phyloP scores from a whole-genome alignment of 1,140 invertebrate genomes.

The Cataglyphis hispanica region DNA sequence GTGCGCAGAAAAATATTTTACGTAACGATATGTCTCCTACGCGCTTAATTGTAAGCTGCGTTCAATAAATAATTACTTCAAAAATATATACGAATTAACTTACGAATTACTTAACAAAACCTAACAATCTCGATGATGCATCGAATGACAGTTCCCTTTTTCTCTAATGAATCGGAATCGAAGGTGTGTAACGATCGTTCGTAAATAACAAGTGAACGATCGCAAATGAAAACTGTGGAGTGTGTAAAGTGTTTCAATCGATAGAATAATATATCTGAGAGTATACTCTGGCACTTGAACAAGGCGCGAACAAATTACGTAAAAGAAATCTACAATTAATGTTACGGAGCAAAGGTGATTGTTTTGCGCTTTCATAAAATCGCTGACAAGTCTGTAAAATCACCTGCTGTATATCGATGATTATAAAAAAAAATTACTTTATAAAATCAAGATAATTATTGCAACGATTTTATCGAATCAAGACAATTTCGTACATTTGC shows the following conservation, averaged over 20 bases:
- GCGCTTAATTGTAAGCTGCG: constrained; percentile 19
- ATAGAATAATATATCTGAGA: not conserved
- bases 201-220: not conserved
- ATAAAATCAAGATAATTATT: not conserved
- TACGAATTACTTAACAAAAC: constrained; percentile 34
- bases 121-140: constrained; percentile 15
- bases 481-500: not conserved
- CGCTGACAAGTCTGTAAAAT: not conserved
- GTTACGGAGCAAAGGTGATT: constrained; percentile 22
- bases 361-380: not conserved
- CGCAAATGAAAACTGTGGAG: not conserved
- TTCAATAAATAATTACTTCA: constrained; percentile 50
- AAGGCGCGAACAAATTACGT: constrained; percentile 7
- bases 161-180: not conserved
- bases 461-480: not conserved
- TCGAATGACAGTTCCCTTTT: not conserved
- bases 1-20: constrained; percentile 7
- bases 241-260: not conserved
- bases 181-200: not conserved
- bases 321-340: constrained; percentile 3
- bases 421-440: not conserved
- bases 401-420: not conserved
- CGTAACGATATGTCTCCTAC: not conserved
- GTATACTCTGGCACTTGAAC: constrained; percentile 21
- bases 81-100: constrained; percentile 48